Evolutionary conservation across 2,888 invertebrate genomes (phyloP).

Genomic region (Cerceris rybyensis): DNA sequence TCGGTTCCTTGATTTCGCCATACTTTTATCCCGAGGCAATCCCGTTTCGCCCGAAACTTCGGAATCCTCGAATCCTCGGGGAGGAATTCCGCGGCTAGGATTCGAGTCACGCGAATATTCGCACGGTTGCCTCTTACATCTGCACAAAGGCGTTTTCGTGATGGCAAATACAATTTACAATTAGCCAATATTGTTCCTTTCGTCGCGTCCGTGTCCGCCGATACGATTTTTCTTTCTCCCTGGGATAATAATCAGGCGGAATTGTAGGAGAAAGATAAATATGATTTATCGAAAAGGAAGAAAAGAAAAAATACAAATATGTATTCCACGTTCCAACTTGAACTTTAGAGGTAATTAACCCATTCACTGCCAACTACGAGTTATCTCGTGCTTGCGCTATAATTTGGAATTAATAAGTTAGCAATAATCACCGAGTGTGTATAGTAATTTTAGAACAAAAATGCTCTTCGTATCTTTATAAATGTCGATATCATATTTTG

Average conservation of each 20-base stretch:
- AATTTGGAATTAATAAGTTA: too few relatives aligned
- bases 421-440: too few relatives aligned
- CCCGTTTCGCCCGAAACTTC: conserved; percentile 25
- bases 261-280: too few relatives aligned
- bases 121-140: conserved; percentile 17
- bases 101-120: conserved; percentile 47
- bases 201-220: background rate
- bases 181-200: conserved; percentile 21
- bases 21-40: conserved; percentile 19
- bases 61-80: conserved; percentile 10
- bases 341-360: too few relatives aligned
- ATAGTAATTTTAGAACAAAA: too few relatives aligned
- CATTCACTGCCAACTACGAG: too few relatives aligned
- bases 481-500: too few relatives aligned
- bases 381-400: too few relatives aligned
- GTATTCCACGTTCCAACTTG: too few relatives aligned
- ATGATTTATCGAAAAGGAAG: too few relatives aligned
- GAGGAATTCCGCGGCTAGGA: conserved; percentile 3
- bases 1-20: background rate
- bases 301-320: too few relatives aligned
- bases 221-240: background rate
- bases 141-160: conserved; percentile 1
- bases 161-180: conserved; percentile 44
- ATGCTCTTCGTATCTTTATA: too few relatives aligned
- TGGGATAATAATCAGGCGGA: background rate